A percentile compares a stretch with the other conserved stretches of the same genome.
phyloP scores from a whole-genome alignment of 2,113 vertebrate species.

The Mirza zaza region DNA sequence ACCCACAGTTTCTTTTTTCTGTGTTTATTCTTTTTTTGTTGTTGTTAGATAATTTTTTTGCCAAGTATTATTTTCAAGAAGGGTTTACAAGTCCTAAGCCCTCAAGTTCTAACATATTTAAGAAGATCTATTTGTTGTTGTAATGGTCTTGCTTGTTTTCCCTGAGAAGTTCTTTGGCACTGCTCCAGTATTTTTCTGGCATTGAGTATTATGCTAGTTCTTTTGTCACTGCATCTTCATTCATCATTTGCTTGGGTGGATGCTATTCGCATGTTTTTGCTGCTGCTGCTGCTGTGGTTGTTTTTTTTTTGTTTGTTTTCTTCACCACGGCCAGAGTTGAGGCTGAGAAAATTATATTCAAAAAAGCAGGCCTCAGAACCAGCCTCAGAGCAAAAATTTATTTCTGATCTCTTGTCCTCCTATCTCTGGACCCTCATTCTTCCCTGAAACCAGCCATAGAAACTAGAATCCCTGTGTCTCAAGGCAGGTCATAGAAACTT shows the following conservation, averaged over 20 bases:
- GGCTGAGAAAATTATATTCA: background rate
- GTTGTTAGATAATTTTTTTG: background rate
- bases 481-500: background rate
- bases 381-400: background rate
- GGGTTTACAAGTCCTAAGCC: background rate
- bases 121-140: background rate
- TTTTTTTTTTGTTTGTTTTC: background rate
- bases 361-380: background rate
- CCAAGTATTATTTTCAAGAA: background rate
- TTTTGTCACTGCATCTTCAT: background rate
- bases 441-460: background rate
- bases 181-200: background rate
- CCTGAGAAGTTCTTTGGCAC: background rate
- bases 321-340: background rate
- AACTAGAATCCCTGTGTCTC: background rate
- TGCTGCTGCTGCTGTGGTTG: background rate
- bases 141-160: background rate
- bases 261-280: background rate
- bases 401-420: background rate
- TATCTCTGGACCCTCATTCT: background rate
- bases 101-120: background rate
- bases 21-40: background rate
- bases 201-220: background rate
- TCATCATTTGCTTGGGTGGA: background rate
- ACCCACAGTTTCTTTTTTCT: background rate